A percentile compares a stretch with the other conserved stretches of the same genome.
These are phyloP conservation scores for Crotalus helleri DNA, from an alignment of 2,113 vertebrate species.

Conservation along the genomic window DNA sequence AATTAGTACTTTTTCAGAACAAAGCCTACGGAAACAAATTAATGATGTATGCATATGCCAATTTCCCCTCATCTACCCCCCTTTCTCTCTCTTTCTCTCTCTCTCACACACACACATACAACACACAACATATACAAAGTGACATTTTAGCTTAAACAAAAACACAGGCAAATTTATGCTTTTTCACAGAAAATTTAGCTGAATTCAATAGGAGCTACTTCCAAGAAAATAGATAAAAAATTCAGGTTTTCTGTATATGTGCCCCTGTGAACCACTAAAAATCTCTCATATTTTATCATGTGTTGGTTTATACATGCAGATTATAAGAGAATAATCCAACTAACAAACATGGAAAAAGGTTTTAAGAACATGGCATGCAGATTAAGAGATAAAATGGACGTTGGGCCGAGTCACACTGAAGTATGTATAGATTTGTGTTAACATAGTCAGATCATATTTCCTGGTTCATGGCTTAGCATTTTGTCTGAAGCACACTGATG, in stretches of 20 bases:
- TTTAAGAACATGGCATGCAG: not conserved
- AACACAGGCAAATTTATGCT: not conserved
- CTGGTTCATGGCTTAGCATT: not conserved
- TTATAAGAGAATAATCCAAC: not conserved
- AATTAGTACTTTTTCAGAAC: not conserved
- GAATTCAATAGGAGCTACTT: not conserved
- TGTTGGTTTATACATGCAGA: not conserved
- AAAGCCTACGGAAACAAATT: not conserved
- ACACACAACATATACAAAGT: no score
- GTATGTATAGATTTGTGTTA: not conserved
- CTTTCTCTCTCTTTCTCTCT: not conserved
- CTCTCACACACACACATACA: not conserved
- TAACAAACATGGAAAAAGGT: not conserved
- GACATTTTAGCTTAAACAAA: not conserved
- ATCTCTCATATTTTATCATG: not conserved
- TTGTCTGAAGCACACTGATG: not conserved
- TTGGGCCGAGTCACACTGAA: not conserved
- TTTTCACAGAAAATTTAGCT: not conserved
- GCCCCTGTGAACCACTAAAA: not conserved
- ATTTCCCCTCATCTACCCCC: not conserved
- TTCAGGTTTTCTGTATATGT: not conserved
- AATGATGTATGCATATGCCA: not conserved
- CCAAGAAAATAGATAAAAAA: not conserved
- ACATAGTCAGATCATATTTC: not conserved
- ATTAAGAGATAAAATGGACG: not conserved